A percentile compares a stretch with the other conserved stretches of the same genome.
phyloP scores from a whole-genome alignment of 2,113 vertebrate species.

The Crotalus helleri region DNA sequence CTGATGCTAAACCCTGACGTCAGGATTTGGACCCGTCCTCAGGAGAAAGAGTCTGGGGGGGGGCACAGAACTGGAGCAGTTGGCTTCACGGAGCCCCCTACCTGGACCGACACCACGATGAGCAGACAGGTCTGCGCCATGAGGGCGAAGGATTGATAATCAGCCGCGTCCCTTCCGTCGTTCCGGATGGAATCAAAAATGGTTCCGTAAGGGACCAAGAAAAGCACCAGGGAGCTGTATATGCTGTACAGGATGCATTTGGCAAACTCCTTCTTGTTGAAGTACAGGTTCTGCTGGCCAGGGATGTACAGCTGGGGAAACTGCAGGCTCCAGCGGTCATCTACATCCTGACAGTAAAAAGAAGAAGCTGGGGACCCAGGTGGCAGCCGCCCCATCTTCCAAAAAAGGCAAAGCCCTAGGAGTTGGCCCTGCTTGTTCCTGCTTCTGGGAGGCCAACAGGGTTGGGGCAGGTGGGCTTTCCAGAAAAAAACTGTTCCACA shows the following conservation, averaged over 20 bases:
- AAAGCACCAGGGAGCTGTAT: slow-evolving; percentile 92
- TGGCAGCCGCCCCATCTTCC: neutral
- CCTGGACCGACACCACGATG: slow-evolving; percentile 82
- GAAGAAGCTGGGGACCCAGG: neutral
- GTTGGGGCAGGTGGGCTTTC: neutral
- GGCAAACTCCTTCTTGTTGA: slow-evolving; percentile 84
- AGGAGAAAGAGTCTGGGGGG: neutral
- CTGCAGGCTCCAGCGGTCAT: slow-evolving; percentile 86
- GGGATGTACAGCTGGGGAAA: slow-evolving; percentile 88
- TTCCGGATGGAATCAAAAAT: slow-evolving; percentile 77
- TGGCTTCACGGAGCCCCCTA: slow-evolving; percentile 46
- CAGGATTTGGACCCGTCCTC: neutral
- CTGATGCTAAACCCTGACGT: neutral
- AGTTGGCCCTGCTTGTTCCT: neutral
- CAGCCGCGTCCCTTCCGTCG: slow-evolving; percentile 85
- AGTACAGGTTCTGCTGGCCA: slow-evolving; percentile 86
- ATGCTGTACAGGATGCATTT: slow-evolving; percentile 82
- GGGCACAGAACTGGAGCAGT: neutral
- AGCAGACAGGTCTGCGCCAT: slow-evolving; percentile 88
- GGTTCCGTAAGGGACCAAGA: slow-evolving; percentile 87
- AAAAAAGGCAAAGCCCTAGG: neutral
- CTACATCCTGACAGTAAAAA: slow-evolving; percentile 81
- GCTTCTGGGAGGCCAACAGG: neutral
- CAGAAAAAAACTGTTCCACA: neutral
- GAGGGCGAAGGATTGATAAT: slow-evolving; percentile 92